Conservation (phyloP, 2,888 invertebrate genomes). For the Podabrus alpinus region DNA sequence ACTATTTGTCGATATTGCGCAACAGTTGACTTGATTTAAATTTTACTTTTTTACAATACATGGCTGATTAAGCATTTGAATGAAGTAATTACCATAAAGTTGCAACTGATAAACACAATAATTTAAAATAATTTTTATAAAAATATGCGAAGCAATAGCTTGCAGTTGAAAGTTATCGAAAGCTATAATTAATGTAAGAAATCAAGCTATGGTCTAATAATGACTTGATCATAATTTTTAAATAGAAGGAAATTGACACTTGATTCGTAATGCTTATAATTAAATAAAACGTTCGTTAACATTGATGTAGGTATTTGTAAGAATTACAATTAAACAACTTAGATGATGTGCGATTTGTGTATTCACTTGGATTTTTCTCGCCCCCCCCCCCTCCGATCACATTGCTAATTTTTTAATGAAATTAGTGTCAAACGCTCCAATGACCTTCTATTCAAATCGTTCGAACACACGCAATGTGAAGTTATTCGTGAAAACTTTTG, state of each 20-base stretch:
- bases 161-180: not conserved
- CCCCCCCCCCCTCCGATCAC: too few relatives aligned
- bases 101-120: not conserved
- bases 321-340: too few relatives aligned
- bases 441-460: too few relatives aligned
- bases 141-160: not conserved
- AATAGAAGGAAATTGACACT: not conserved
- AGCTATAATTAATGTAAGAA: not conserved
- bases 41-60: not conserved
- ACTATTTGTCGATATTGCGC: not conserved
- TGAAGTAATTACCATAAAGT: not conserved
- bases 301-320: too few relatives aligned
- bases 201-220: not conserved
- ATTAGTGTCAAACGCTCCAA: too few relatives aligned
- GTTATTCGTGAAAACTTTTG: too few relatives aligned
- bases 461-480: too few relatives aligned
- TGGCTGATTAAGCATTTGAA: not conserved
- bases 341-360: too few relatives aligned
- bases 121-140: not conserved
- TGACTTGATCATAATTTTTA: not conserved
- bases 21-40: not conserved
- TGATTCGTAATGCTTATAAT: not conserved
- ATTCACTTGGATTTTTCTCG: too few relatives aligned
- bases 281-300: not conserved
- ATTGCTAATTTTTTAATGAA: too few relatives aligned